phyloP scores from a whole-genome alignment of 2,113 vertebrate species.

The Vulpes lagopus region DNA sequence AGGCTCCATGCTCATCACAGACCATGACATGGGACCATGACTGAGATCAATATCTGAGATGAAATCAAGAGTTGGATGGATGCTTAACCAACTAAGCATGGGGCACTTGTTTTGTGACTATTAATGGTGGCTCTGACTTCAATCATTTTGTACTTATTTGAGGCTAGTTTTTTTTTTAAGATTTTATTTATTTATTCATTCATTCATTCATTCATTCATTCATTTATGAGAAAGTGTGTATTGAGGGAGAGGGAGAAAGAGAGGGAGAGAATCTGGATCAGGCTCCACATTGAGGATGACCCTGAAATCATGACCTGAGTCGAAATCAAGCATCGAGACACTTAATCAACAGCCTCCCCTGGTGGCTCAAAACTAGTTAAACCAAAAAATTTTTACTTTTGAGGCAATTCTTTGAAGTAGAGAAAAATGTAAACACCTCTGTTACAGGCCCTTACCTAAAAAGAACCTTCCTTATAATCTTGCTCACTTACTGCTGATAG shows the following conservation, averaged over 20 bases:
- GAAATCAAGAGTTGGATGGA: not conserved
- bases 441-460: not conserved
- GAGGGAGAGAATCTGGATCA: not conserved
- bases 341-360: not conserved
- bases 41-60: too few species aligned
- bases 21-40: not conserved
- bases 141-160: conserved; percentile 16
- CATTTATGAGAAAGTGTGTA: too few species aligned
- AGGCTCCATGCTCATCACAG: not conserved
- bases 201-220: too few species aligned
- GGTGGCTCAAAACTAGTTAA: not conserved
- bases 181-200: not conserved
- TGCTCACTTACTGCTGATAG: not conserved
- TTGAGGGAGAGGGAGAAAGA: too few species aligned
- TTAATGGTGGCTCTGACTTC: not conserved
- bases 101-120: not conserved
- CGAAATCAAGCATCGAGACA: not conserved
- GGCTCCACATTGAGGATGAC: not conserved
- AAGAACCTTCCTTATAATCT: not conserved
- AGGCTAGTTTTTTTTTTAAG: not conserved
- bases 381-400: not conserved
- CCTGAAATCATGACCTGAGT: not conserved
- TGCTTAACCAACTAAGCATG: not conserved
- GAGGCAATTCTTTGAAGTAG: not conserved
- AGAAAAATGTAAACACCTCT: not conserved